phyloP scores from a whole-genome alignment of 2,113 vertebrate genomes.

The Esox niger region DNA sequence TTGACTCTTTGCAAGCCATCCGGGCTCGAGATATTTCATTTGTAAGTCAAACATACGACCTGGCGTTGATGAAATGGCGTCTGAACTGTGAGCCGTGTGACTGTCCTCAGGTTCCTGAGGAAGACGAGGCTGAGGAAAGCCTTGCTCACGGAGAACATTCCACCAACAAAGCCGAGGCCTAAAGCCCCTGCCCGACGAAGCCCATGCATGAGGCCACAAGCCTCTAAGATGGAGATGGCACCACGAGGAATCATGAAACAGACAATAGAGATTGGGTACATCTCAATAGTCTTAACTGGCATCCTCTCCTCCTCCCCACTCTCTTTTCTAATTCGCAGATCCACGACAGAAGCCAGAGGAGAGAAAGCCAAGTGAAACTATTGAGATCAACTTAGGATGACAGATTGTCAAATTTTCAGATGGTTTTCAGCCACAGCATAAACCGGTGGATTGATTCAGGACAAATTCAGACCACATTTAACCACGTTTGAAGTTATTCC shows the following conservation, averaged over 20 bases:
- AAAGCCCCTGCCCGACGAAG: constrained; percentile 20
- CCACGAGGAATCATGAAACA: constrained; percentile 1
- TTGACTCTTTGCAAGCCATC: too few species aligned
- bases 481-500: neutral
- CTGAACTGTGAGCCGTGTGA: neutral
- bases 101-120: constrained; percentile 69
- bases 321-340: too few species aligned
- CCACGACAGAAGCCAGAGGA: too few species aligned
- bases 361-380: too few species aligned
- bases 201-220: neutral
- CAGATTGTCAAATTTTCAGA: neutral
- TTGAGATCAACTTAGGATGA: neutral
- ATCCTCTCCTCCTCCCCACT: too few species aligned
- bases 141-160: constrained; percentile 70
- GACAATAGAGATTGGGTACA: neutral
- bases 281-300: neutral
- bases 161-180: constrained; percentile 74
- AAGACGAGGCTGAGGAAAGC: constrained; percentile 67
- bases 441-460: neutral
- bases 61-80: neutral
- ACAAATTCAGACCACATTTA: neutral
- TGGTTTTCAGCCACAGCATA: neutral
- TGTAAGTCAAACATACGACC: neutral
- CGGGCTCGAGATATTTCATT: neutral
- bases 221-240: neutral